Evolutionary conservation across 1,140 invertebrate genomes (phyloP), one percentile per base, ranked within the genome.

Genomic region (Drosophila lacertosa): DNA sequence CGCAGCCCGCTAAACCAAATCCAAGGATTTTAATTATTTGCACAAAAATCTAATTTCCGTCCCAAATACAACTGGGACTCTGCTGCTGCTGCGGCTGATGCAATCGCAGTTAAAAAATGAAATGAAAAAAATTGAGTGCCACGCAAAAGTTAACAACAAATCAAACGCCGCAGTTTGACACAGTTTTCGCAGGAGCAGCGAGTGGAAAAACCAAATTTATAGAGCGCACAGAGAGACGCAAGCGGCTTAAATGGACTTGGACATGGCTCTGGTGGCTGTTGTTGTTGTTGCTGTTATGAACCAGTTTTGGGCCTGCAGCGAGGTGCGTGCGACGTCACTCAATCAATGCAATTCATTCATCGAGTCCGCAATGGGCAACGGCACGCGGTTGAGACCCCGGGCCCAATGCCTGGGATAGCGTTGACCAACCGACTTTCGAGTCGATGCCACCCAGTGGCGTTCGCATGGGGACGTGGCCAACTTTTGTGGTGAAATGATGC

Each of bases 261-360:
- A 16, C 42, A 13, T 35, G 35, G n/a, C n/a, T n/a, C n/a, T n/a
- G n/a, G 24, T 26, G 6, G 39, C 39, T 58, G 37, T 26, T 22
- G n/a, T 24, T 11, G 15, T 32, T 45, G 55, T 51, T 50, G 57
- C 47, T 54, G 22, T 29, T 54, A 9, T 50, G 24, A 54, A 29
- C 9, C 74, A 63, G 35, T 32, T 42, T 3, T 51, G 47, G 62
- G 45, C 53, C 63, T 42, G 63, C 51, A 59, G 77, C 54, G 54
- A 73, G 73, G 76, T 80, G 80, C 80, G 80, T 84, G 80, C 66
- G 74, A 50, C 64, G 77, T 69, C 62, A 47, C 54, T 72, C 82
- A 86, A 86, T 86, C 81, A 86, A 88, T 81, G 74, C 82, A 86
- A 86, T 86, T 86, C 82, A 86, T 86, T 88, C 81, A 86, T 86